phyloP scores from a whole-genome alignment of 2,888 invertebrate species.

The Xanthia togata region DNA sequence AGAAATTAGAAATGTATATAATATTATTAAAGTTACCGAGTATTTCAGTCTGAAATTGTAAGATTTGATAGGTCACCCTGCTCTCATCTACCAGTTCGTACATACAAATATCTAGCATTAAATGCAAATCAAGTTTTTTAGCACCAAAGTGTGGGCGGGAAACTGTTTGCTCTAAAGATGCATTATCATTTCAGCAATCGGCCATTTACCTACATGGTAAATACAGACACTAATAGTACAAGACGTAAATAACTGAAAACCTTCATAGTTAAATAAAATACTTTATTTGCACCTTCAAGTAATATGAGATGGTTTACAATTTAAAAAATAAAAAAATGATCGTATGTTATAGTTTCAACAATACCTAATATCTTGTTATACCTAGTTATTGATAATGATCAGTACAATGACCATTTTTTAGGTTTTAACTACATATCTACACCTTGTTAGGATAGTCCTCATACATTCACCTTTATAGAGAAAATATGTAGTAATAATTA shows the following conservation, averaged over 20 bases:
- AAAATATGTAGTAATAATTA: no score
- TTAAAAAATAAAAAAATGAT: no score
- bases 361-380: no score
- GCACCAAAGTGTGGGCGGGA: background rate
- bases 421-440: no score
- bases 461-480: no score
- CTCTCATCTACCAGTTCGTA: background rate
- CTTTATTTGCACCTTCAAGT: no score
- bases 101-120: background rate
- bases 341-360: no score
- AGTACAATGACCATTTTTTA: no score
- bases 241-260: background rate
- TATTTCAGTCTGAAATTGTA: constrained; percentile 22
- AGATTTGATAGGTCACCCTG: constrained; percentile 25
- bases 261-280: no score
- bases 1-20: background rate
- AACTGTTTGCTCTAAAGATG: constrained; percentile 9
- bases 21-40: constrained; percentile 12
- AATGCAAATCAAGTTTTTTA: constrained; percentile 17
- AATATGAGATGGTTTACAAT: no score
- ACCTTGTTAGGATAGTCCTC: no score
- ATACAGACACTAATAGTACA: background rate
- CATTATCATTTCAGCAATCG: background rate
- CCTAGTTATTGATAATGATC: no score
- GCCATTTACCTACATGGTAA: background rate